Evolutionary conservation across 37 sponge, comb jelly and placozoan genomes (phyloP).

Genomic region (Beroe forskalii): DNA sequence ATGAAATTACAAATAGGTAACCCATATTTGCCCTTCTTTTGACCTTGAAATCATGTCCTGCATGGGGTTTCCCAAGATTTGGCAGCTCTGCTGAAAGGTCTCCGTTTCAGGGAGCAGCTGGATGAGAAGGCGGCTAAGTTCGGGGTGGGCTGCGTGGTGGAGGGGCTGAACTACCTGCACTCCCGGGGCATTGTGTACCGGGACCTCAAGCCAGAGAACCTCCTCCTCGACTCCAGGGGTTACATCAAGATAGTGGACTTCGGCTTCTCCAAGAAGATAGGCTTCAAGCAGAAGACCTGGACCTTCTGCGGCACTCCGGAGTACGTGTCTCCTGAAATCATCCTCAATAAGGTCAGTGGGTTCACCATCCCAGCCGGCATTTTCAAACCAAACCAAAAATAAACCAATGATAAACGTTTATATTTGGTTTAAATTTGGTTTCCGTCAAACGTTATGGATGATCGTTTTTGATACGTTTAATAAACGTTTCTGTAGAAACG

Average conservation of each 20-base stretch:
- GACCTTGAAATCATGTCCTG: too few relatives aligned
- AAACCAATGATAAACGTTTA: too few relatives aligned
- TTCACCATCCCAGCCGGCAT: too few relatives aligned
- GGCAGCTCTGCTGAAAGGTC: too few relatives aligned
- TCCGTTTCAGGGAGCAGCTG: neutral
- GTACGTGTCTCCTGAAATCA: slow-evolving; percentile 98
- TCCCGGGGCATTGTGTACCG: slow-evolving; percentile 10
- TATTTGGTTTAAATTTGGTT: too few relatives aligned
- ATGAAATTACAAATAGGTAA: too few relatives aligned
- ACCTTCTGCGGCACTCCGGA: slow-evolving; percentile 99
- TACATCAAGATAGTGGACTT: slow-evolving; percentile 60
- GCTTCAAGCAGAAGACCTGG: slow-evolving; percentile 82
- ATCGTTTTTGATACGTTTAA: too few relatives aligned
- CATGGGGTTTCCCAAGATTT: too few relatives aligned
- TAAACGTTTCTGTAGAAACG: too few relatives aligned
- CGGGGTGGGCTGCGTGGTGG: slow-evolving; percentile 52
- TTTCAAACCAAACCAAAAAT: too few relatives aligned
- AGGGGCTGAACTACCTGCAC: slow-evolving; percentile 39
- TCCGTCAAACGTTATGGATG: too few relatives aligned
- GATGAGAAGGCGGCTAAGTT: slow-evolving; percentile 32
- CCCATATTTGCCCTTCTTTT: too few relatives aligned
- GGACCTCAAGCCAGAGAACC: slow-evolving; percentile 51
- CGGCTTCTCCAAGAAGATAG: slow-evolving; percentile 31
- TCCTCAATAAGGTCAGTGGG: slow-evolving; percentile 87
- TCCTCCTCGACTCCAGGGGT: slow-evolving; percentile 16